These are phyloP conservation scores for Drosophila melanosoma DNA, from an alignment of 2,888 invertebrate species.

Conservation along the genomic window DNA sequence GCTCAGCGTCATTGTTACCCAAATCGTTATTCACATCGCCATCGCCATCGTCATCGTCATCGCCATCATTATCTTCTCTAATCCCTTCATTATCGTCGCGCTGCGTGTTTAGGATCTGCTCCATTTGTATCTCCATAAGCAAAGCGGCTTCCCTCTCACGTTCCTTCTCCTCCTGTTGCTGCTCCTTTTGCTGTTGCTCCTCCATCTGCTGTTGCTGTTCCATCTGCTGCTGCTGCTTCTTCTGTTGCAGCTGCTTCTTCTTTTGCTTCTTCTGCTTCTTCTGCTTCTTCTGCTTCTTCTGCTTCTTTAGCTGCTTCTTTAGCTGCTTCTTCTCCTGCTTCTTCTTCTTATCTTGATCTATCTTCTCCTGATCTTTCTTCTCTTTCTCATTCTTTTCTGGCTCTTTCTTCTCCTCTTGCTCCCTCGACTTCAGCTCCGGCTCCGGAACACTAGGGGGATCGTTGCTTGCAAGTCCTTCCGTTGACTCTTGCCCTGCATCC, in stretches of 20 bases:
- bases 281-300: background rate
- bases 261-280: background rate
- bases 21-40: background rate
- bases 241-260: background rate
- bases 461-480: too few relatives aligned
- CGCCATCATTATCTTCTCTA: too few relatives aligned
- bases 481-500: background rate
- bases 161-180: conserved; percentile 35
- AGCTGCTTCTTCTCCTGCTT: background rate
- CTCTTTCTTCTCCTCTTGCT: background rate
- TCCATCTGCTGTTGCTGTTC: background rate
- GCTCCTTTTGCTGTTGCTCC: background rate
- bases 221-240: background rate
- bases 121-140: background rate
- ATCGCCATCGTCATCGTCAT: too few relatives aligned
- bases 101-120: background rate
- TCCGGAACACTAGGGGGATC: too few relatives aligned
- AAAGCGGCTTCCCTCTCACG: conserved; percentile 15
- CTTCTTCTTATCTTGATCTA: background rate
- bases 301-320: background rate
- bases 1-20: background rate
- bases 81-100: conserved; percentile 35
- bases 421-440: background rate
- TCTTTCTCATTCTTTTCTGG: background rate
- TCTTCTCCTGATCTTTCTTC: background rate